Evolutionary conservation across 2,113 vertebrate genomes (phyloP), one percentile per base, ranked within the genome.

Genomic region (Phylloscopus trochiloides): DNA sequence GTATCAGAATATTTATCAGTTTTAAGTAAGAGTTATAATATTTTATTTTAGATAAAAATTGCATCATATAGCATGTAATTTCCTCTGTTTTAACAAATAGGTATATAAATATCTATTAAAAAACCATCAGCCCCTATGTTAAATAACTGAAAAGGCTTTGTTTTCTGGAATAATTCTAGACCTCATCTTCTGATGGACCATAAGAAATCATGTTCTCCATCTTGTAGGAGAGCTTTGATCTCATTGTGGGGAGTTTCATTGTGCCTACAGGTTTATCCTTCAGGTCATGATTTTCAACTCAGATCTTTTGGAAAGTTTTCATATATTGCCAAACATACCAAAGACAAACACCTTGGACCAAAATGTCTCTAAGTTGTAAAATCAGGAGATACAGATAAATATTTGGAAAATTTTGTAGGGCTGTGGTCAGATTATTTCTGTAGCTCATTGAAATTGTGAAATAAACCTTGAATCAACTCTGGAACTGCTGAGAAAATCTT

Each of bases 61-160:
- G 28, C 1, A 38, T 4, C 19, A 7, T 18, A 6, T 7, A 52
- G 9, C 9, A 8, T 14, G 3, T 12, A 14, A 42, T 62, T 3
- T 31, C 4, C 40, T 54, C 29, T 36, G 1, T 20, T 92, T 63
- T 79, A 82, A 47, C 26, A 63, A 72, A 51, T 59, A 59, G 11
- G 5, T 52, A 25, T 17, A 42, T 8, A 88, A 34, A 75, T 22
- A 42, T 1, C 24, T 59, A 63, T 43, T 66, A 34, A 70, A 79
- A 17, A 65, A 9, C 1, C 14, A 42, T 29, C 7, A 16, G 9
- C 2, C 2, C 7, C n/a, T 31, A 6, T 36, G 3, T 29, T 63
- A 76, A 51, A 71, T 55, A 65, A 68, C 32, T 65, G 4, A 34
- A 86, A 92, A 75, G 1, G 0, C 1, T n/a, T 68, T 67, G 3